Conservation (phyloP, 2,888 invertebrate species). For the Eutolmus rufibarbis region DNA sequence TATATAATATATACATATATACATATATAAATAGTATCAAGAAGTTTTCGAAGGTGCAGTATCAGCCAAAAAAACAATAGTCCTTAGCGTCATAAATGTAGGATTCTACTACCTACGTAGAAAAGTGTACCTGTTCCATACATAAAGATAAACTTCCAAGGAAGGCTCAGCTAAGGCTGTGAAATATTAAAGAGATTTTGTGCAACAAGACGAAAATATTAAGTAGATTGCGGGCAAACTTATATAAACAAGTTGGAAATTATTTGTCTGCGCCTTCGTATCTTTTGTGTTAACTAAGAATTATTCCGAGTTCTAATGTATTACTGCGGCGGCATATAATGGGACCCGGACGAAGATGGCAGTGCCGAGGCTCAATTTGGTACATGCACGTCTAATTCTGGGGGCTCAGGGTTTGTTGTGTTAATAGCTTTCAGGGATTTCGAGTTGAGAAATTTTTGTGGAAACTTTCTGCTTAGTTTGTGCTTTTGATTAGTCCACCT, state of each 20-base stretch:
- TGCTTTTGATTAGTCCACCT: background rate
- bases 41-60: background rate
- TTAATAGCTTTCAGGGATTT: background rate
- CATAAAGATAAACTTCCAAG: background rate
- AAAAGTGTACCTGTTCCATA: background rate
- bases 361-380: background rate
- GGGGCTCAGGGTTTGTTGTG: background rate
- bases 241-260: background rate
- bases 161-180: background rate
- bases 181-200: background rate
- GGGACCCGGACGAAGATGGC: background rate
- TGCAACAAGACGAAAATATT: background rate
- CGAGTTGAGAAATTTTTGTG: background rate
- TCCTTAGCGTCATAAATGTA: background rate
- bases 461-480: background rate
- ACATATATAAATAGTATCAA: background rate
- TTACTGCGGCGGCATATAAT: background rate
- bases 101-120: background rate
- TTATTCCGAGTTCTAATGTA: background rate
- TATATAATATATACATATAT: too few relatives aligned
- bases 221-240: background rate
- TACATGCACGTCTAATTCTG: background rate
- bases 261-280: background rate
- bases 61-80: background rate
- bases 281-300: background rate